Evolutionary conservation across 2,888 invertebrate genomes (phyloP), one percentile per base, ranked within the genome.

Genomic region (Mythimna loreyi): DNA sequence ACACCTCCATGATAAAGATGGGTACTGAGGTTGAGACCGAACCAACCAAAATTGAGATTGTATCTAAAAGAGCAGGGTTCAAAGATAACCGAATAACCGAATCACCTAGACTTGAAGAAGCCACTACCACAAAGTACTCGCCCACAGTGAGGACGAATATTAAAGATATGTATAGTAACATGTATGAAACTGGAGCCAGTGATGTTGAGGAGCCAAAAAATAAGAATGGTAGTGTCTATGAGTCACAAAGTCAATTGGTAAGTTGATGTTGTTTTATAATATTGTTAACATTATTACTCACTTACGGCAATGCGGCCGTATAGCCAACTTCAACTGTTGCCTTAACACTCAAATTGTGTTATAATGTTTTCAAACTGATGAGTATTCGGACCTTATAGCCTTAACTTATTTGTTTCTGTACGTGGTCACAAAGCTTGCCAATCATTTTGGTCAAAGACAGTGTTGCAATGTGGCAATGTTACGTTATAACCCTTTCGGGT

Each of bases 221-320:
- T n/a, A 88, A 87, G 65, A 87, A 80, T 66, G 47, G 49, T 8
- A 87, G 75, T 45, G 79, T 63, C 45, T 62, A 73, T 45, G 88
- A 85, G 86, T 90, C 93, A 76, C 92, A 89, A 84, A 91, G 89
- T 74, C 92, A 92, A 89, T 78, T 92, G 90, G 94, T 94, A 89
- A 90, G 92, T 75, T 43, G 2, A 45, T 45, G 6, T 19, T 43
- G 13, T 57, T 52, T n/a, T 13, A 23, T n/a, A 23, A n/a, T 23
- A 30, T 45, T 45, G 7, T 28, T 28, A 19, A 45, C 16, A 50
- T 67, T 23, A 13, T 57, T 16, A 25, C 3, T 13, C 25, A 23
- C 13, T 6, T 28, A 19, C 13, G 19, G 11, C 13, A 21, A 8
- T 16, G 33, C 13, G 21, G 28, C 19, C 19, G 23, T 30, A 7